A percentile compares a stretch with the other conserved stretches of the same genome.
phyloP scores from a whole-genome alignment of 2,888 invertebrate species.

The Eumacrocentrus americanus region DNA sequence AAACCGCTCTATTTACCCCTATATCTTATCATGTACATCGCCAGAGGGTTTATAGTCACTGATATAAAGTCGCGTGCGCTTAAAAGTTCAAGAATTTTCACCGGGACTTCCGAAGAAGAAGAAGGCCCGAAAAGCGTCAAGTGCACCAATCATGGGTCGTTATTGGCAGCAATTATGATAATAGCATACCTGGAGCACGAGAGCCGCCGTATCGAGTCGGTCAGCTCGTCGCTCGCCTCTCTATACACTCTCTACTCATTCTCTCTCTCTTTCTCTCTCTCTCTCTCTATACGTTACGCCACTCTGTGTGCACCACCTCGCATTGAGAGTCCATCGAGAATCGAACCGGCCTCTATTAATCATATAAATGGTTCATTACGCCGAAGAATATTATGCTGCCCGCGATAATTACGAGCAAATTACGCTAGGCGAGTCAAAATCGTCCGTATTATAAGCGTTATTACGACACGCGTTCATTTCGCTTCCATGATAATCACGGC shows the following conservation, averaged over 20 bases:
- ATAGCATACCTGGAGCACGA: conserved; percentile 53
- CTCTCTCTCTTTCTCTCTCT: background rate
- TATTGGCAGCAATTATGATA: conserved; percentile 60
- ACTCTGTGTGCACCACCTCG: background rate
- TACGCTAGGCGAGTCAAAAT: conserved; percentile 37
- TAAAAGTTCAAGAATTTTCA: no score
- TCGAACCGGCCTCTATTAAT: conserved; percentile 55
- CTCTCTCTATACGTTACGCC: no score
- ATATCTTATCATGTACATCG: no score
- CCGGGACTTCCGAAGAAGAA: conserved; percentile 48
- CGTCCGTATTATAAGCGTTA: conserved; percentile 29
- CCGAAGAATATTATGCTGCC: conserved; percentile 44
- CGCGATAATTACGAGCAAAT: conserved; percentile 53
- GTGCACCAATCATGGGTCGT: conserved; percentile 58
- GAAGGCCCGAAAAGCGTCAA: conserved; percentile 52
- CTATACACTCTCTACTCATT: conserved; percentile 13
- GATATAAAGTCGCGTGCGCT: background rate
- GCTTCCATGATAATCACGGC: conserved; percentile 18
- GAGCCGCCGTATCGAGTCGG: conserved; percentile 33
- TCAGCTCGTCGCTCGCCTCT: conserved; percentile 7
- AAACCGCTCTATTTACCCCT: no score
- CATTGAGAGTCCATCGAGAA: conserved; percentile 2
- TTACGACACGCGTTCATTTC: conserved; percentile 28
- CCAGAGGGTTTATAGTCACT: no score
- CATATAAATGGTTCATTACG: conserved; percentile 57